These are phyloP conservation scores for Rhyacophila evoluta DNA, from an alignment of 2,888 invertebrate genomes.

Conservation along the genomic window DNA sequence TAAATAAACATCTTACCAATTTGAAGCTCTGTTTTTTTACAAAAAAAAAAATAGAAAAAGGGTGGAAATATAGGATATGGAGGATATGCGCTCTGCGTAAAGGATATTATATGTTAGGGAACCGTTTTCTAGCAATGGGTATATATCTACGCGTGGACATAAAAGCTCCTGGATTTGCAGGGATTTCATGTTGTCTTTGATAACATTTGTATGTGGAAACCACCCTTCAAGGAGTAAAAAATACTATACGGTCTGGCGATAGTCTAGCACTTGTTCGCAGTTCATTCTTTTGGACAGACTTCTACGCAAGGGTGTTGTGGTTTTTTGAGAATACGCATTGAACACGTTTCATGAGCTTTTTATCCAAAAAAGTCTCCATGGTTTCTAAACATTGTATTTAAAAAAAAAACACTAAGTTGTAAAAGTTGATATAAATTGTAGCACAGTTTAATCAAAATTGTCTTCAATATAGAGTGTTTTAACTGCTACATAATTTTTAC, in stretches of 20 bases:
- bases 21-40: background rate
- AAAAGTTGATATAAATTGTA: too few species aligned
- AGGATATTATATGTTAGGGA: constrained; percentile 35
- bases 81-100: constrained; percentile 44
- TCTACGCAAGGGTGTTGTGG: background rate
- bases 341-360: background rate
- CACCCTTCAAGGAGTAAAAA: background rate
- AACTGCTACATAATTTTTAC: too few species aligned
- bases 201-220: constrained; percentile 39
- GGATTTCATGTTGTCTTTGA: constrained; percentile 42
- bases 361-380: too few species aligned
- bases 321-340: background rate
- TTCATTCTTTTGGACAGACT: background rate
- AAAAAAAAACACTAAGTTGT: too few species aligned
- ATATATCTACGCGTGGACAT: constrained; percentile 31
- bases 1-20: too few species aligned
- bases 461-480: too few species aligned
- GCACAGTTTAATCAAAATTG: too few species aligned
- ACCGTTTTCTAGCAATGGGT: background rate
- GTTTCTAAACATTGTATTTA: too few species aligned
- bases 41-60: constrained; percentile 30
- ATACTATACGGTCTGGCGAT: background rate
- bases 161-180: constrained; percentile 35
- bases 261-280: constrained; percentile 24
- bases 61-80: constrained; percentile 45